These are phyloP conservation scores for Spisula subtruncata DNA, from an alignment of 2,888 invertebrate species.

Conservation along the genomic window DNA sequence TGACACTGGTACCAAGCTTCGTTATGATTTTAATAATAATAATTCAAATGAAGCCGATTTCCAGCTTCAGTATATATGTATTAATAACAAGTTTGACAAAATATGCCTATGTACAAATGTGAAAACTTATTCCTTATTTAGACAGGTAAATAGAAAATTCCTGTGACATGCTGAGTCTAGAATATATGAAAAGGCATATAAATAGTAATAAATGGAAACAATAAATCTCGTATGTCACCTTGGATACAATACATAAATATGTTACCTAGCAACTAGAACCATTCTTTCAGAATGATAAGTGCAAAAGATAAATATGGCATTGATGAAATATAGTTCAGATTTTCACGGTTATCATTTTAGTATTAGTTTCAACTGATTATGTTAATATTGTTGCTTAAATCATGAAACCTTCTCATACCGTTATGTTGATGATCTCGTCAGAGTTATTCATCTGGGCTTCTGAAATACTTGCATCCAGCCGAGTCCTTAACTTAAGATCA, in stretches of 20 bases:
- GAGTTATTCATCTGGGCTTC: too few relatives aligned
- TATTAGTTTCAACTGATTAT: too few relatives aligned
- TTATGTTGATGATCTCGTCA: too few relatives aligned
- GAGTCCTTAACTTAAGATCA: too few relatives aligned
- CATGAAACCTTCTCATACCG: too few relatives aligned
- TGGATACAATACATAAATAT: conserved; percentile 10
- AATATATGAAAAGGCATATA: conserved; percentile 14
- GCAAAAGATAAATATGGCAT: not conserved
- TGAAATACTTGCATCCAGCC: too few relatives aligned
- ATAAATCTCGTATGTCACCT: conserved; percentile 8
- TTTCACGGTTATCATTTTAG: too few relatives aligned
- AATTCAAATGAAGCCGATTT: not conserved
- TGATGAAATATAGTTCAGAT: not conserved
- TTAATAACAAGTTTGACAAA: conserved; percentile 26
- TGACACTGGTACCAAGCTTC: conserved; percentile 1
- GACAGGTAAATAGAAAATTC: conserved; percentile 35
- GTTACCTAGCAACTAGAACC: not conserved
- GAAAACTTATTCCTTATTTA: conserved; percentile 34
- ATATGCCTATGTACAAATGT: conserved; percentile 23
- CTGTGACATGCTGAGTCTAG: conserved; percentile 26
- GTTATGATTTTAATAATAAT: not conserved
- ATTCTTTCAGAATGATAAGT: not conserved
- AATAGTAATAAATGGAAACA: not conserved
- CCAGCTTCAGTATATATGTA: conserved; percentile 1
- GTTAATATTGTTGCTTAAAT: too few relatives aligned